Evolutionary conservation across 2,797 vertebrate species (phyloP).

Genomic region (Anas bernieri): DNA sequence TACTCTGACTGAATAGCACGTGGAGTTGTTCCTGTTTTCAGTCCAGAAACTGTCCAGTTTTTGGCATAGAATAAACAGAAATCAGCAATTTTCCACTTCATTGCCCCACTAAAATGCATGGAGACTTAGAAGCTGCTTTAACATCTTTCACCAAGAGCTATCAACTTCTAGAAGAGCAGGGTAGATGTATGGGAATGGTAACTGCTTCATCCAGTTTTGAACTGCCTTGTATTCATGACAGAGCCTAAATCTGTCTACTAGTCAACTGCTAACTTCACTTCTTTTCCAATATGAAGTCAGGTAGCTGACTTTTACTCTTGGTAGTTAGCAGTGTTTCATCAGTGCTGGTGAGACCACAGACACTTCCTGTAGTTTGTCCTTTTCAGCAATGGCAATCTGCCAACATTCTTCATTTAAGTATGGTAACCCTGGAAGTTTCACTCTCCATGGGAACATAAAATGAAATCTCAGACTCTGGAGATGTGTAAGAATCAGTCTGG

Average conservation of each 20-base stretch:
- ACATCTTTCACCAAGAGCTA: not conserved
- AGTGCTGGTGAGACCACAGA: not conserved
- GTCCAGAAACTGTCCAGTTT: not conserved
- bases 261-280: not conserved
- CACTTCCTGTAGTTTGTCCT: not conserved
- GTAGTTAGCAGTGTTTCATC: not conserved
- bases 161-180: not conserved
- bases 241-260: not conserved
- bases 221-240: not conserved
- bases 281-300: not conserved
- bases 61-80: not conserved
- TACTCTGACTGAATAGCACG: not conserved
- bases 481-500: not conserved
- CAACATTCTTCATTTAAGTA: not conserved
- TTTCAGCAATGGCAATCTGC: constrained; percentile 10
- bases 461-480: not conserved
- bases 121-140: not conserved
- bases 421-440: constrained; percentile 25
- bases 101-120: not conserved
- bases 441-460: not conserved
- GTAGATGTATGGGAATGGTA: not conserved
- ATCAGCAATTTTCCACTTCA: not conserved
- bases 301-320: not conserved
- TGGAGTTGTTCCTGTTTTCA: not conserved
- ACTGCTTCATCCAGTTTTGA: not conserved